phyloP scores from a whole-genome alignment of 2,113 vertebrate species.

The Amphiprion percula region DNA sequence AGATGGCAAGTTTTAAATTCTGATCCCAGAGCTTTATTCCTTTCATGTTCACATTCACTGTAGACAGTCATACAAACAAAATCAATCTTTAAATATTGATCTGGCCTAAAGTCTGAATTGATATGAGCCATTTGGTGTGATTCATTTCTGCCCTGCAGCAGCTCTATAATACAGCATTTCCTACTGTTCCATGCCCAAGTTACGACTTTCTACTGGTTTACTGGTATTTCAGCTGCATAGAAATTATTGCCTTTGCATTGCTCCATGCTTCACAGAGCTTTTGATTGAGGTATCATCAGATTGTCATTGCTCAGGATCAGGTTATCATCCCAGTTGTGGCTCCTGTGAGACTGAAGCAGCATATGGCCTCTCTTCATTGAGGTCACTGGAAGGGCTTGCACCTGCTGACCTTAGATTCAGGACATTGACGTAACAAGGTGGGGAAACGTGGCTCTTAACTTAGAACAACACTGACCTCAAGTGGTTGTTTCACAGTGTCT shows the following conservation, averaged over 20 bases:
- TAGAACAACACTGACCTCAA: conserved; percentile 75
- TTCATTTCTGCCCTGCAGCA: conserved; percentile 23
- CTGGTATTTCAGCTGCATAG: conserved; percentile 5
- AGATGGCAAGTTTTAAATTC: no score
- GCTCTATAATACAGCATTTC: not conserved
- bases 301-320: conserved; percentile 1
- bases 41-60: not conserved
- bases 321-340: not conserved
- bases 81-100: conserved; percentile 3
- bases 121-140: conserved; percentile 28
- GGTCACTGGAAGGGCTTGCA: conserved; percentile 40
- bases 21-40: not conserved
- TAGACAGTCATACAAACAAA: not conserved
- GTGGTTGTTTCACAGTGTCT: conserved; percentile 41
- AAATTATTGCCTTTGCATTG: conserved; percentile 23
- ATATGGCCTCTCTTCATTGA: conserved; percentile 16
- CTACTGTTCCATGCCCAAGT: not conserved
- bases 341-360: conserved; percentile 22
- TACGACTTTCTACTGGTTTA: conserved; percentile 3
- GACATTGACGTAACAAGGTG: not conserved
- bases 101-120: conserved; percentile 25
- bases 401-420: conserved; percentile 64
- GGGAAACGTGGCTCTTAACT: not conserved
- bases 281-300: conserved; percentile 21
- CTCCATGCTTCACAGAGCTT: conserved; percentile 1